A percentile compares a stretch with the other conserved stretches of the same genome.
These are phyloP conservation scores for Solenodon paradoxus DNA, from an alignment of 2,113 vertebrate species.

Conservation along the genomic window DNA sequence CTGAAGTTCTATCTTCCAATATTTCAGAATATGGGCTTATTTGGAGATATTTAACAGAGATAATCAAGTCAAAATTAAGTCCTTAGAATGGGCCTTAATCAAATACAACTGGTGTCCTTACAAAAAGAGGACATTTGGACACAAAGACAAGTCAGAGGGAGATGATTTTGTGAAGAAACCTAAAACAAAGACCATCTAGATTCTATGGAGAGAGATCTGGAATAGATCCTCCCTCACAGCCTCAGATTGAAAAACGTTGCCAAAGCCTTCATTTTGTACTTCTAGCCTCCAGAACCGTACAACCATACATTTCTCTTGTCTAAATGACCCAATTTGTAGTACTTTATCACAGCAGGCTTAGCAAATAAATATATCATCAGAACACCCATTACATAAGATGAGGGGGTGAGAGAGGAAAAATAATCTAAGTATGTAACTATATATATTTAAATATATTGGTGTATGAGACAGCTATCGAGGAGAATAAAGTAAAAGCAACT, in stretches of 20 bases:
- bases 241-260: background rate
- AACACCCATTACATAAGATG: background rate
- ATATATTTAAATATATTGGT: background rate
- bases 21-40: background rate
- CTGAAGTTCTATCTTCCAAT: background rate
- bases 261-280: background rate
- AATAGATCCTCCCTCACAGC: background rate
- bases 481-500: background rate
- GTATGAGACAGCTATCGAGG: background rate
- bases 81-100: background rate
- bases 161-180: background rate
- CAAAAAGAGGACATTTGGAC: background rate
- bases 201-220: background rate
- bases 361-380: background rate
- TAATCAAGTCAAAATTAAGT: background rate
- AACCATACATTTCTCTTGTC: background rate
- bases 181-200: background rate
- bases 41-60: background rate
- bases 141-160: background rate
- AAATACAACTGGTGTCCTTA: background rate
- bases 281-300: background rate
- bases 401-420: background rate
- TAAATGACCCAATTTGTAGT: background rate
- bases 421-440: background rate
- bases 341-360: background rate